Evolutionary conservation across 1,140 invertebrate species (phyloP).

Genomic region (Diprion similis): DNA sequence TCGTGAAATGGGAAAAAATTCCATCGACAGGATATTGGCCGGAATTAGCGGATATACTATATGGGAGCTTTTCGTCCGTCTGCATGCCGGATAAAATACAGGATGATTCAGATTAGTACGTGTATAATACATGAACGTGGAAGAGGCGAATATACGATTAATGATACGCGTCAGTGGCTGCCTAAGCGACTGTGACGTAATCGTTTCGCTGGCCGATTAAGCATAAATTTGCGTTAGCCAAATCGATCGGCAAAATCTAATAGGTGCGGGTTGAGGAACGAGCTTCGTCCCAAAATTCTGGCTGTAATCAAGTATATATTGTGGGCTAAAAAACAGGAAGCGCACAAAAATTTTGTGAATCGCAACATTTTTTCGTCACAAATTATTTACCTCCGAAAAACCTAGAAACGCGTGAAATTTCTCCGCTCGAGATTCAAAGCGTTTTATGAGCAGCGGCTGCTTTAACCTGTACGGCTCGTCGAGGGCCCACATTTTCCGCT

Average conservation of each 20-base stretch:
- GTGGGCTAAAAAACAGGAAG: not conserved
- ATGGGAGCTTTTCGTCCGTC: too few species aligned
- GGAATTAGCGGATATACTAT: too few species aligned
- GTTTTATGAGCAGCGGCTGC: slow-evolving; percentile 23
- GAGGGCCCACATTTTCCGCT: not conserved
- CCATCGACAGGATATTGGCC: too few species aligned
- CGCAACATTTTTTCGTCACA: not conserved
- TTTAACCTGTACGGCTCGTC: slow-evolving; percentile 29
- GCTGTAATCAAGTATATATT: too few species aligned
- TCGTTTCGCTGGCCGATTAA: not conserved
- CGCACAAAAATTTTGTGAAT: slow-evolving; percentile 14
- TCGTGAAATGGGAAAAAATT: too few species aligned
- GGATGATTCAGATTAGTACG: too few species aligned
- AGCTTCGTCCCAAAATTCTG: not conserved
- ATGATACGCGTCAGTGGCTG: not conserved
- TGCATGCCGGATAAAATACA: too few species aligned
- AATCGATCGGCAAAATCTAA: not conserved
- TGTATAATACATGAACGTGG: not conserved
- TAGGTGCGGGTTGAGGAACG: not conserved
- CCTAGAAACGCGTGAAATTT: slow-evolving; percentile 15
- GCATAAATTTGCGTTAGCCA: not conserved
- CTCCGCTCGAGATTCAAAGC: slow-evolving; percentile 19
- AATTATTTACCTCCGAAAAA: slow-evolving; percentile 9
- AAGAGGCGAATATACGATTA: not conserved
- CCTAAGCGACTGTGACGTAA: not conserved